Percentiles rank a stretch among this genome's conserved stretches.
These are phyloP conservation scores for Tuta absoluta DNA, from an alignment of 2,888 invertebrate genomes.

Conservation along the genomic window DNA sequence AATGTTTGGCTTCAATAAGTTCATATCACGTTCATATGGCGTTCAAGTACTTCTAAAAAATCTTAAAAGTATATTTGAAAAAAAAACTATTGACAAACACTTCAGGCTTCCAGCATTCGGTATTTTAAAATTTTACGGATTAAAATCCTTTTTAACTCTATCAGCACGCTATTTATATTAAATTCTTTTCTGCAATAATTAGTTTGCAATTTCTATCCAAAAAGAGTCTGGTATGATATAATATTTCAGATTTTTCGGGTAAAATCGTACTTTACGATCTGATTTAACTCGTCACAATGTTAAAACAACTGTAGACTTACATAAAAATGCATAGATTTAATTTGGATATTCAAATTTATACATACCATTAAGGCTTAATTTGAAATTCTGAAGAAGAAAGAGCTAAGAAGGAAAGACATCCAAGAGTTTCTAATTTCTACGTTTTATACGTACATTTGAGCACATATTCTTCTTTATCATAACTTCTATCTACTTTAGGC, in stretches of 20 bases:
- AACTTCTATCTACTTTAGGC: slow-evolving; percentile 23
- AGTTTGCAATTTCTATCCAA: too few relatives aligned
- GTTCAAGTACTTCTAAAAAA: slow-evolving; percentile 3
- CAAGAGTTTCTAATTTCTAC: slow-evolving; percentile 54
- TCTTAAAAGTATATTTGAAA: neutral
- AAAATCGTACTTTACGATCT: too few relatives aligned
- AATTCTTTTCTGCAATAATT: neutral
- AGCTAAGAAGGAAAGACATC: slow-evolving; percentile 51
- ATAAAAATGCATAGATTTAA: slow-evolving; percentile 26
- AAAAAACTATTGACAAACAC: neutral
- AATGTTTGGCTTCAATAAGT: neutral
- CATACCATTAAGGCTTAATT: slow-evolving; percentile 65
- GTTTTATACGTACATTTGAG: slow-evolving; percentile 61
- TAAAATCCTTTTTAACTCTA: slow-evolving; percentile 1
- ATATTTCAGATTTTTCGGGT: too few relatives aligned
- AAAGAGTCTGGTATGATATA: too few relatives aligned
- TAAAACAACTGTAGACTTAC: slow-evolving; percentile 13
- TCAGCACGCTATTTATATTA: neutral
- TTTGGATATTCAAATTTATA: slow-evolving; percentile 38
- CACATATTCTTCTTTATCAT: slow-evolving; percentile 47
- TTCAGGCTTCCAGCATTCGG: neutral
- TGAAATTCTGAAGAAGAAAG: slow-evolving; percentile 44
- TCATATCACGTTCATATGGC: too few relatives aligned
- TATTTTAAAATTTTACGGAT: slow-evolving; percentile 3
- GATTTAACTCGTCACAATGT: neutral